Evolutionary conservation across 2,888 invertebrate species (phyloP).

Genomic region (Ephialtes manifestator): DNA sequence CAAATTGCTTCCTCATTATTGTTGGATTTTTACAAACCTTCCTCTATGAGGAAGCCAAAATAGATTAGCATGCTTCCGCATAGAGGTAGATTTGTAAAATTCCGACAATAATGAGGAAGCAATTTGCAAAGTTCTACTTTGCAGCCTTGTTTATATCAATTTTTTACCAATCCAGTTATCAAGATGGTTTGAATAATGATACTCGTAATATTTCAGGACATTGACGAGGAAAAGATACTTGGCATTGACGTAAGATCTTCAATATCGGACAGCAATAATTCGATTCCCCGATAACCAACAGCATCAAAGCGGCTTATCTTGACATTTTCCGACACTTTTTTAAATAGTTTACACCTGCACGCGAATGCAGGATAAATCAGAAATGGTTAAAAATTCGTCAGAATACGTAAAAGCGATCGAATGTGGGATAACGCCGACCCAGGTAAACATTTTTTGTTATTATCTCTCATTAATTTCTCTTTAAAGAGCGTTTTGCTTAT

Average conservation of each 20-base stretch:
- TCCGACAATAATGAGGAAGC: too few relatives aligned
- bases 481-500: too few relatives aligned
- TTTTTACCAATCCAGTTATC: background rate
- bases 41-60: too few relatives aligned
- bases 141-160: too few relatives aligned
- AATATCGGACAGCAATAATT: conserved; percentile 12
- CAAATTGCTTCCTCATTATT: too few relatives aligned
- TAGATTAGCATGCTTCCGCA: too few relatives aligned
- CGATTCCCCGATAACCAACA: background rate
- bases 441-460: conserved; percentile 75
- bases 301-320: conserved; percentile 13
- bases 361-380: conserved; percentile 59
- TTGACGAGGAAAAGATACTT: conserved; percentile 17
- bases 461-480: background rate
- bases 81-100: too few relatives aligned
- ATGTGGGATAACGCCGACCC: conserved; percentile 79
- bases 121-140: too few relatives aligned
- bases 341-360: conserved; percentile 15
- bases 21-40: too few relatives aligned
- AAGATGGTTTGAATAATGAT: background rate
- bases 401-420: conserved; percentile 83
- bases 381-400: conserved; percentile 77
- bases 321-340: background rate
- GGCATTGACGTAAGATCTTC: conserved; percentile 39
- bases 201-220: conserved; percentile 24